These are phyloP conservation scores for Gortyna flavago DNA, from an alignment of 2,888 invertebrate genomes.

Conservation along the genomic window DNA sequence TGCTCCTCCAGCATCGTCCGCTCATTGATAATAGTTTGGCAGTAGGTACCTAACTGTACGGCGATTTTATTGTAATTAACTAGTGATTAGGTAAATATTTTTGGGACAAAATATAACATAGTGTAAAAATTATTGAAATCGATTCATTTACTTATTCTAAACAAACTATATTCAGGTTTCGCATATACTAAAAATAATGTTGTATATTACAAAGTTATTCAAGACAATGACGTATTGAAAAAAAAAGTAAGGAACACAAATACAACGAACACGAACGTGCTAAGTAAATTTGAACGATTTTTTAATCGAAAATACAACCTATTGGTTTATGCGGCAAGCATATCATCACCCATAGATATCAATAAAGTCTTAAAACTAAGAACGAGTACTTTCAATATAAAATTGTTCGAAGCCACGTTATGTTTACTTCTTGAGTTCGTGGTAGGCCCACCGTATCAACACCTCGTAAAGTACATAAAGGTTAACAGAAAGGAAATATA, in stretches of 20 bases:
- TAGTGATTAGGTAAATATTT: no score
- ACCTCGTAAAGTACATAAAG: conserved; percentile 23
- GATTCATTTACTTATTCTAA: no score
- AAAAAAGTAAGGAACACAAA: not conserved
- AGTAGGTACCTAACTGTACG: no score
- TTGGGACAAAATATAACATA: no score
- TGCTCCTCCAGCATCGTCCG: no score
- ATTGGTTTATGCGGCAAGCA: not conserved
- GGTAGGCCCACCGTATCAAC: not conserved
- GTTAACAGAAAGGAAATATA: conserved; percentile 13
- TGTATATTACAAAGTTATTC: not conserved
- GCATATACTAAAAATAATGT: no score
- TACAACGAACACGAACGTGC: not conserved
- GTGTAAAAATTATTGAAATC: no score
- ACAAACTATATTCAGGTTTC: no score
- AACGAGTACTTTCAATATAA: not conserved
- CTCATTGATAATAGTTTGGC: no score
- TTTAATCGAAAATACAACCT: no score
- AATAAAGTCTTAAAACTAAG: not conserved
- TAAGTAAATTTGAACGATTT: not conserved
- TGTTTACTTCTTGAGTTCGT: not conserved
- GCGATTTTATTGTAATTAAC: no score
- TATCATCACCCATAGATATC: not conserved
- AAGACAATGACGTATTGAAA: not conserved
- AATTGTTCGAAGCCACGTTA: not conserved